phyloP scores from a whole-genome alignment of 37 sponge, comb jelly and placozoan species.

The Tethya wilhelma region DNA sequence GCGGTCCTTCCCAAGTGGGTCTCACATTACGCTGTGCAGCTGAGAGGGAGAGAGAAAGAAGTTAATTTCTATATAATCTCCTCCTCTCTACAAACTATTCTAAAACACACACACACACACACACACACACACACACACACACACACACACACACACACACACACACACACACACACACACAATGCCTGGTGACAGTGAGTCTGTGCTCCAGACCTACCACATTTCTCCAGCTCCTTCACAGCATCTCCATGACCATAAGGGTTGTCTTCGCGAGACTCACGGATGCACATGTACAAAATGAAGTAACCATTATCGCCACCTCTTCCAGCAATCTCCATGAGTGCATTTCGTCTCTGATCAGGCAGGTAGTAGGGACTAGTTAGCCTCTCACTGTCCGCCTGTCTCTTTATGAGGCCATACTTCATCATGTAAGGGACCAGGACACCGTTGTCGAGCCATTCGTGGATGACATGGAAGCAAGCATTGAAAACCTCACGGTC shows the following conservation, averaged over 20 bases:
- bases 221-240: neutral
- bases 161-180: no score
- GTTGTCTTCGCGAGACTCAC: neutral
- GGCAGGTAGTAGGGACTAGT: neutral
- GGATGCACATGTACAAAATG: neutral
- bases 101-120: no score
- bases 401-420: neutral
- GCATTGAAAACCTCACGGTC: no score
- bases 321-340: neutral
- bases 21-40: no score
- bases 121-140: no score
- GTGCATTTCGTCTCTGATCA: neutral
- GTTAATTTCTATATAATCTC: no score
- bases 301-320: neutral
- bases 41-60: no score
- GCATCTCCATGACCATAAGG: constrained; percentile 1
- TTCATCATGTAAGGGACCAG: neutral
- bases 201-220: neutral
- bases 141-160: no score
- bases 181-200: no score
- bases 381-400: neutral
- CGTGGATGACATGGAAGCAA: no score
- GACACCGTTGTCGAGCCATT: neutral
- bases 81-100: neutral
- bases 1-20: constrained; percentile 59